Conservation (phyloP, 2,113 vertebrate genomes). For the Equus przewalskii region DNA sequence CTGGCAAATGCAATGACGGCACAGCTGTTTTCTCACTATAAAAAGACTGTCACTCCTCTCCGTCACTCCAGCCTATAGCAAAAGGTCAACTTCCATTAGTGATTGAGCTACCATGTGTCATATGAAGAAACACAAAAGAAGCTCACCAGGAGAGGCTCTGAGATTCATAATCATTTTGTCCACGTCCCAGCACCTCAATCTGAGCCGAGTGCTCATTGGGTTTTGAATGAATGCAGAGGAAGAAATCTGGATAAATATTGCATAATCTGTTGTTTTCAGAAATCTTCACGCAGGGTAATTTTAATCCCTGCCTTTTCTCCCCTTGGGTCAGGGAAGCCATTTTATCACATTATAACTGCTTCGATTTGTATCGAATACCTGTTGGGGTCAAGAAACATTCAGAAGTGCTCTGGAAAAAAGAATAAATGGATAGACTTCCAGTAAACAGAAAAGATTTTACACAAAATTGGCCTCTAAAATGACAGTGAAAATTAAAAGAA, state of each 20-base stretch:
- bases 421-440: background rate
- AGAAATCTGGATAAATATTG: background rate
- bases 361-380: background rate
- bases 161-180: background rate
- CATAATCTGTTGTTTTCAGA: background rate
- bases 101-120: background rate
- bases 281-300: background rate
- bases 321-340: background rate
- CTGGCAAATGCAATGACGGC: background rate
- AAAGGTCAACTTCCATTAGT: slow-evolving; percentile 39
- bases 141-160: background rate
- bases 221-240: background rate
- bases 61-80: background rate
- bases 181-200: background rate
- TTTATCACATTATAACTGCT: background rate
- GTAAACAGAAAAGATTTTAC: background rate
- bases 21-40: slow-evolving; percentile 80
- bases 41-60: slow-evolving; percentile 69
- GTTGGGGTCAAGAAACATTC: background rate
- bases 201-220: background rate
- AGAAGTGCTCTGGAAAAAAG: background rate
- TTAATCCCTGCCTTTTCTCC: background rate
- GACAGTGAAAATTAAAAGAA: slow-evolving; percentile 29
- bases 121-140: background rate
- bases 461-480: background rate